Base-by-base conservation (phyloP, 2,113 vertebrate genomes). In the Rostratula benghalensis region DNA sequence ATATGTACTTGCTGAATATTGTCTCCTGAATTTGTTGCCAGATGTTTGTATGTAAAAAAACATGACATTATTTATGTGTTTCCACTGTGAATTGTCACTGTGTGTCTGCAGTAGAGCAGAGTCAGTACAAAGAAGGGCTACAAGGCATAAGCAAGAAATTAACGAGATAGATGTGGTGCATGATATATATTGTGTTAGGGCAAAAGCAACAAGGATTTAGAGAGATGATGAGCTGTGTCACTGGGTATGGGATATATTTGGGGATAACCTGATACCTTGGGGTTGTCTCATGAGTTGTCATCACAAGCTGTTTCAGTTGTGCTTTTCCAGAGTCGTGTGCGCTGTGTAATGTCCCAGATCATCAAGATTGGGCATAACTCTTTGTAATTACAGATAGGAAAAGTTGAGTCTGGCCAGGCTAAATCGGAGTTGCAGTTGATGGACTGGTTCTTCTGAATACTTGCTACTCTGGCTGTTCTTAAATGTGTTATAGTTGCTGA, bases 401-500 rank as follows among this genome's bases (percentile, higher is more conserved):
- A 57, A 68, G 48, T 21, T 51, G 61, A 43, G 45, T 35, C 28
- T 88, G 67, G 28, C 30, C 19, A 73, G 30, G 22, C 37, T 82
- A 33, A 57, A 53, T 4, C 67, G 35, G 46, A 37, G 11, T 11
- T 65, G n/a, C 19, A n/a, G 63, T 9, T 76, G 71, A 22, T 57
- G 41, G 35, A 24, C 46, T 43, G 33, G 17, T 76, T 77, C 16
- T 51, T 69, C 19, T 80, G 61, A 64, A 37, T 41, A 2, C 20
- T n/a, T 46, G 25, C 33, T 57, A 3, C 48, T 45, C 17, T 19
- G 12, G 41, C 30, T 2, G 11, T 31, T 46, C n/a, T 73, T 57
- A 7, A 6, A 5, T 0, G 2, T 12, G 4, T 17, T 46, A 3
- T 7, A 21, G 18, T 30, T 74, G 33, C 43, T 69, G 61, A 41